phyloP scores from a whole-genome alignment of 2,888 invertebrate genomes.

The Diadegma fenestrale region DNA sequence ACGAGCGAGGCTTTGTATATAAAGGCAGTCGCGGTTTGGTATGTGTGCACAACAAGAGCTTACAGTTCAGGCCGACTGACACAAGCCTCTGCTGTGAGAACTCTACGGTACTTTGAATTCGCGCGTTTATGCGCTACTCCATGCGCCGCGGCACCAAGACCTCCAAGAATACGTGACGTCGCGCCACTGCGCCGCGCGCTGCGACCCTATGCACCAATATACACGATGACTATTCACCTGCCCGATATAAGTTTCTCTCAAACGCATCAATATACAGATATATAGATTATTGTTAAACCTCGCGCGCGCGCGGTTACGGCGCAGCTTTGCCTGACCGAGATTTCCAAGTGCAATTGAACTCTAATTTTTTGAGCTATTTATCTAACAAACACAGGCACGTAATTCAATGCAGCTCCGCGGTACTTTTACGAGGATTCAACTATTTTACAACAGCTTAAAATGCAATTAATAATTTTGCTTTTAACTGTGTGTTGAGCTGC shows the following conservation, averaged over 20 bases:
- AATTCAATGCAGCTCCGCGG: constrained; percentile 33
- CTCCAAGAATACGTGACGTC: constrained; percentile 30
- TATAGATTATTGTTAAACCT: constrained; percentile 1
- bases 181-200: constrained; percentile 35
- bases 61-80: constrained; percentile 66
- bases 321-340: constrained; percentile 63
- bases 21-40: background rate
- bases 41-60: constrained; percentile 40
- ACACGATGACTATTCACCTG: constrained; percentile 17
- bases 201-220: constrained; percentile 53
- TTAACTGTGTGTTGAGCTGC: background rate
- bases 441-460: constrained; percentile 58
- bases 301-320: background rate
- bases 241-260: constrained; percentile 41
- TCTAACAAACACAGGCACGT: background rate
- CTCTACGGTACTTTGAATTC: constrained; percentile 72
- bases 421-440: constrained; percentile 58
- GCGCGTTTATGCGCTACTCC: constrained; percentile 63
- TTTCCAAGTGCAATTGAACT: constrained; percentile 56
- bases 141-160: constrained; percentile 43
- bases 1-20: background rate
- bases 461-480: constrained; percentile 55
- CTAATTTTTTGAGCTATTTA: constrained; percentile 15
- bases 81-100: constrained; percentile 72
- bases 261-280: constrained; percentile 9